A percentile compares a stretch with the other conserved stretches of the same genome.
Evolutionary conservation across 2,797 vertebrate species (phyloP).

Genomic region (Delichon dasypus): DNA sequence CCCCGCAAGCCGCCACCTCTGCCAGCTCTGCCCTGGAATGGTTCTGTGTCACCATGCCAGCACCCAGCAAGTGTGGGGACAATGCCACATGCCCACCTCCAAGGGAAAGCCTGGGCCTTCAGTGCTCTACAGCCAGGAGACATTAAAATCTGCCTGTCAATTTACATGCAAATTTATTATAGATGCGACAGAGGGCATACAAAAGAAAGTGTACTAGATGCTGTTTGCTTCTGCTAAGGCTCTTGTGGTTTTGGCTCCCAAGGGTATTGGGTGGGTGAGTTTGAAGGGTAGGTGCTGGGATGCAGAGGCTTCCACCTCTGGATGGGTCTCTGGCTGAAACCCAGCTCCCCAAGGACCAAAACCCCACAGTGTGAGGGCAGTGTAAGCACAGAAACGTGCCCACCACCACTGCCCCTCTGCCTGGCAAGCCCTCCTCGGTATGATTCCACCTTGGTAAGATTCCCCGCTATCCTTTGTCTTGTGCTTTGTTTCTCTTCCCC

Average conservation of each 20-base stretch:
- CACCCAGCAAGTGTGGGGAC: neutral
- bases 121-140: neutral
- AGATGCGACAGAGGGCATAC: conserved; percentile 32
- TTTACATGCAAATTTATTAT: conserved; percentile 64
- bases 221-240: conserved; percentile 11
- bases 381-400: neutral
- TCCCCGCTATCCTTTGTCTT: neutral
- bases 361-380: neutral
- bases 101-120: neutral
- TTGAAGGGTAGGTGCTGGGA: neutral
- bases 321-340: neutral
- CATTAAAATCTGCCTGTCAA: conserved; percentile 40
- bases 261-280: neutral
- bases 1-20: neutral
- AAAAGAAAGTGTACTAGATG: conserved; percentile 35
- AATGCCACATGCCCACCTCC: neutral
- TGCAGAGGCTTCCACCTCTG: neutral
- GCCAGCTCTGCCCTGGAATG: neutral
- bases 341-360: neutral
- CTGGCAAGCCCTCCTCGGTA: neutral
- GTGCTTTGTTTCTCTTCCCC: neutral
- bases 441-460: fast-evolving
- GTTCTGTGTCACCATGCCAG: neutral
- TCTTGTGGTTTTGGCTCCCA: neutral
- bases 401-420: neutral